Conservation (phyloP, 2,797 vertebrate genomes). For the Eulemur coronatus region DNA sequence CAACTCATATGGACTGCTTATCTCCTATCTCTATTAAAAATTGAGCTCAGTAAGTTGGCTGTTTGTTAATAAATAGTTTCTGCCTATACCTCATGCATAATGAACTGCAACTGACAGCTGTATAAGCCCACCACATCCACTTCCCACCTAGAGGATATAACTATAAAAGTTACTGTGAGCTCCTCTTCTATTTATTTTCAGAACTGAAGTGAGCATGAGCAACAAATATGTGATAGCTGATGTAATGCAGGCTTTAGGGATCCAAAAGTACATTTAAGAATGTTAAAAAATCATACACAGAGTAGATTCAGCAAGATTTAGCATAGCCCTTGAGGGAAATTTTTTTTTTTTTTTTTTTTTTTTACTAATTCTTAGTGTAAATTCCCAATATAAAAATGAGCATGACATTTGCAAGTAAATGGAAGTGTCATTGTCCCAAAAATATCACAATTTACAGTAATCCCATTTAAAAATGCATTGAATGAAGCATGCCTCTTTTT, state of each 20-base stretch:
- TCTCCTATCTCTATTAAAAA: slow-evolving; percentile 68
- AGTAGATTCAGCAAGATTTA: background rate
- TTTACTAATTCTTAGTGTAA: background rate
- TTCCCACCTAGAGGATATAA: slow-evolving; percentile 7
- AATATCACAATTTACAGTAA: background rate
- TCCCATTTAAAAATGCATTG: background rate
- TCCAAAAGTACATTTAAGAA: background rate
- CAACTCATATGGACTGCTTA: slow-evolving; percentile 74
- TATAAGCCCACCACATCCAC: background rate
- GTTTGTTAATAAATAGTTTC: slow-evolving; percentile 58
- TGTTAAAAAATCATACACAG: background rate
- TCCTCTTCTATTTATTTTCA: background rate
- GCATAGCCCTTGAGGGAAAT: background rate
- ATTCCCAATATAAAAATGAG: slow-evolving; percentile 27
- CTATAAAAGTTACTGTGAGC: background rate
- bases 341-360: background rate
- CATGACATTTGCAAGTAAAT: background rate
- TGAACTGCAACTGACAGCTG: background rate
- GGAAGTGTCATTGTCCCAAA: background rate
- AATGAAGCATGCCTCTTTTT: background rate
- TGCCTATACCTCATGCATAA: slow-evolving; percentile 7
- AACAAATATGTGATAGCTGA: background rate
- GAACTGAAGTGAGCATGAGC: background rate
- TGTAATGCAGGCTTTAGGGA: background rate
- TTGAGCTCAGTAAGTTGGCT: slow-evolving; percentile 50